Evolutionary conservation across 2,113 vertebrate species (phyloP).

Genomic region (Pelobates fuscus): DNA sequence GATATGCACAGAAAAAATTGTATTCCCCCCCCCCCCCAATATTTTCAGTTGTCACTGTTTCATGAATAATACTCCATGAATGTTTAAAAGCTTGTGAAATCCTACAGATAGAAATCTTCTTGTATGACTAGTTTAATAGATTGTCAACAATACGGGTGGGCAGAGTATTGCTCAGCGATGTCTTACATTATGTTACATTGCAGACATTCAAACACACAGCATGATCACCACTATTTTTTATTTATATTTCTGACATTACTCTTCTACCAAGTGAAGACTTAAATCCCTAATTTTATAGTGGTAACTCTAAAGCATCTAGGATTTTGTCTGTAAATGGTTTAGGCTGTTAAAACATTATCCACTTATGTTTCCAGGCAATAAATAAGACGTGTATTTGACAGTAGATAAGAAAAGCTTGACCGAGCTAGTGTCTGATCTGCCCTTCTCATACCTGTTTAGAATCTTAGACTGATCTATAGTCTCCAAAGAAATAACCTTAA

Average conservation of each 20-base stretch:
- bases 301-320: conserved; percentile 1
- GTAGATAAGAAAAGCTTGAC: conserved; percentile 14
- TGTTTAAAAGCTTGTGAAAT: too few species aligned
- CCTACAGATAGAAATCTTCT: too few species aligned
- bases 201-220: too few species aligned
- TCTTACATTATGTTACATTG: too few species aligned
- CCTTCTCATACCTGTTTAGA: conserved; percentile 12
- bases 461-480: not conserved
- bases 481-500: conserved; percentile 15
- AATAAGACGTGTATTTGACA: conserved; percentile 17
- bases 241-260: not conserved
- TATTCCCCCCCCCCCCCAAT: too few species aligned
- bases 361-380: conserved; percentile 21
- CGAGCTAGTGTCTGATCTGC: conserved; percentile 6
- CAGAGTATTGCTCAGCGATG: too few species aligned
- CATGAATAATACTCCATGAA: too few species aligned
- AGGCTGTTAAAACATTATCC: conserved; percentile 31
- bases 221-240: too few species aligned
- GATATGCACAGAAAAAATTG: too few species aligned
- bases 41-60: too few species aligned
- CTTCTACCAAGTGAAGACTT: not conserved
- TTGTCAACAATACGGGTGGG: too few species aligned
- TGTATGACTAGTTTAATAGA: too few species aligned
- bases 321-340: conserved; percentile 1
- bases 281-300: not conserved